phyloP scores from a whole-genome alignment of 2,797 vertebrate genomes.

The Strix occidentalis region DNA sequence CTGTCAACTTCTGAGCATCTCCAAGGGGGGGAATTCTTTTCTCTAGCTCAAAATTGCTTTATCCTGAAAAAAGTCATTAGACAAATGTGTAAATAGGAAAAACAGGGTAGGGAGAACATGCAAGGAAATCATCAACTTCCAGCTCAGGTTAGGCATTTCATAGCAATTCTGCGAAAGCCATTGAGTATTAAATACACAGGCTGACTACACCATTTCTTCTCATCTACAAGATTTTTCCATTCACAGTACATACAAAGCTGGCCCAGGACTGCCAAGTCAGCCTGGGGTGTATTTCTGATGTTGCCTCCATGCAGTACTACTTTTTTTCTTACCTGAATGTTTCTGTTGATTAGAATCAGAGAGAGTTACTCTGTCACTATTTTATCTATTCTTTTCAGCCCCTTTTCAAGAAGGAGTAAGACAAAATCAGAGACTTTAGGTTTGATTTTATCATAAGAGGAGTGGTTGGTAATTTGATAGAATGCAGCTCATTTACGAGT shows the following conservation, averaged over 20 bases:
- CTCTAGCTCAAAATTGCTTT: slow-evolving; percentile 11
- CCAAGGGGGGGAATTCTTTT: not conserved
- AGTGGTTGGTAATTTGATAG: not conserved
- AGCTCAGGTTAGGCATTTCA: slow-evolving; percentile 29
- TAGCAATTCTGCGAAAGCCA: slow-evolving; percentile 31
- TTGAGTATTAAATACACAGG: not conserved
- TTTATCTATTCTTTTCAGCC: not conserved
- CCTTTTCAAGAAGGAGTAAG: not conserved
- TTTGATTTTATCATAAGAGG: not conserved
- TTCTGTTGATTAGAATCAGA: not conserved
- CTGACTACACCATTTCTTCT: not conserved
- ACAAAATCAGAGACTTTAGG: not conserved
- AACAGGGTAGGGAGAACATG: not conserved
- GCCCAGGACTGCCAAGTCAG: not conserved
- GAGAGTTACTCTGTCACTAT: not conserved
- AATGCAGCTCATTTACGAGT: not conserved
- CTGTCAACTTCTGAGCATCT: slow-evolving; percentile 20
- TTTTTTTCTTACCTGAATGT: slow-evolving; percentile 8
- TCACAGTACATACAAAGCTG: slow-evolving; percentile 13
- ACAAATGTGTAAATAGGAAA: slow-evolving; percentile 18
- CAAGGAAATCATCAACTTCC: not conserved
- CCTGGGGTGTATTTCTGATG: slow-evolving; percentile 25
- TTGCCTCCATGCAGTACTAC: not conserved
- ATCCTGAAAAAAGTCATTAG: not conserved
- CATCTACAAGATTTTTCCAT: slow-evolving; percentile 62